Evolutionary conservation across 2,797 vertebrate species (phyloP).

Genomic region (Pangasius macronema): DNA sequence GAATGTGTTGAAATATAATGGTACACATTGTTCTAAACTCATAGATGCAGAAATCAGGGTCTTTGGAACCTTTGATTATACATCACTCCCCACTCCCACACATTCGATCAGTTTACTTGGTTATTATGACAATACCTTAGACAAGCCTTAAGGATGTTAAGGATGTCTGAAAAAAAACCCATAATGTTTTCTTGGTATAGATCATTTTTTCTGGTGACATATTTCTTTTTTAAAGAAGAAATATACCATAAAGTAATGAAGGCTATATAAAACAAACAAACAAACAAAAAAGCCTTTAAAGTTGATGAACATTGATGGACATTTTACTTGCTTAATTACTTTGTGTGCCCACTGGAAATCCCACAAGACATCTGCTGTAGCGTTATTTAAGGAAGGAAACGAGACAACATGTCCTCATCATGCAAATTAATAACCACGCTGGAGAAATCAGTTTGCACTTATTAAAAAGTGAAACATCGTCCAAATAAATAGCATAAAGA

Average conservation of each 20-base stretch:
- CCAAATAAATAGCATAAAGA: background rate
- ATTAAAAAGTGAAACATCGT: background rate
- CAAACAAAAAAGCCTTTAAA: background rate
- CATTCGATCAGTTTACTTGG: background rate
- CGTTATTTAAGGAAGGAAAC: conserved; percentile 6
- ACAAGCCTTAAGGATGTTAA: background rate
- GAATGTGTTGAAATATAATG: background rate
- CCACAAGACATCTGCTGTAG: conserved; percentile 12
- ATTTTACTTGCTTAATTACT: conserved; percentile 24
- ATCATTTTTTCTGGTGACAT: background rate
- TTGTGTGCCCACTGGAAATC: background rate
- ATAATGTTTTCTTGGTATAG: background rate
- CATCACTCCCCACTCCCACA: background rate
- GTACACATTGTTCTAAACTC: background rate
- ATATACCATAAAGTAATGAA: background rate
- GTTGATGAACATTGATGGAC: conserved; percentile 6
- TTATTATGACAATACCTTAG: background rate
- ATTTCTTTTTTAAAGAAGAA: background rate
- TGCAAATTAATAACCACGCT: conserved; percentile 18
- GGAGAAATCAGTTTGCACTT: conserved; percentile 7
- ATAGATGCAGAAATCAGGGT: background rate
- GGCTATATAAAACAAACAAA: background rate
- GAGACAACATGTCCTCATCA: background rate
- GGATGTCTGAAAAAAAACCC: background rate
- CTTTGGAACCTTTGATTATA: background rate